Evolutionary conservation across 2,888 invertebrate genomes (phyloP).

Genomic region (Lycia hirtaria): DNA sequence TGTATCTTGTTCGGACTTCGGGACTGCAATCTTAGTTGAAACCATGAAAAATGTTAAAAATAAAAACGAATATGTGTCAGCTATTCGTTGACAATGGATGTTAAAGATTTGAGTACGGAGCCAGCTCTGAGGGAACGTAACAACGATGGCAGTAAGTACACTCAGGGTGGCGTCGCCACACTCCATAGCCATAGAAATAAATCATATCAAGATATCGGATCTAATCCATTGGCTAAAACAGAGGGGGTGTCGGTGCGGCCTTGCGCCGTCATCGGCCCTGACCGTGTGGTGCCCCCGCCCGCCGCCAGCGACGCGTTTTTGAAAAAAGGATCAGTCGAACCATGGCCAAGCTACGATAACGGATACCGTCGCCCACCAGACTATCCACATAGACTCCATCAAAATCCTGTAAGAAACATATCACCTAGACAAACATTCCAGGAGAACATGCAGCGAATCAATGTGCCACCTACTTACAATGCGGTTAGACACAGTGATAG

Average conservation of each 20-base stretch:
- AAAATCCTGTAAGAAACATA: conserved; percentile 76
- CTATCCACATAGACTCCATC: conserved; percentile 67
- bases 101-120: conserved; percentile 75
- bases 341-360: conserved; percentile 66
- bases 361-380: conserved; percentile 69
- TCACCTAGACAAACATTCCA: conserved; percentile 84
- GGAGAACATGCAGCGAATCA: conserved; percentile 81
- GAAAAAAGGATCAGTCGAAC: conserved; percentile 65
- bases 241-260: conserved; percentile 72
- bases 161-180: conserved; percentile 58
- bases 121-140: conserved; percentile 67
- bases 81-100: conserved; percentile 72
- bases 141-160: conserved; percentile 75
- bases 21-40: conserved; percentile 38
- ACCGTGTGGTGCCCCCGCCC: conserved; percentile 69
- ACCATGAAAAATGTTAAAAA: conserved; percentile 64
- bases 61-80: conserved; percentile 57
- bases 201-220: conserved; percentile 71
- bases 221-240: conserved; percentile 72
- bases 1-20: conserved; percentile 55
- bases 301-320: conserved; percentile 60
- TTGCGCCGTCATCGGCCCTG: conserved; percentile 82
- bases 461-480: conserved; percentile 74
- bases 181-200: conserved; percentile 68
- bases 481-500: conserved; percentile 68